Evolutionary conservation across 2,113 vertebrate genomes (phyloP).

Genomic region (Malurus alboscapulatus): DNA sequence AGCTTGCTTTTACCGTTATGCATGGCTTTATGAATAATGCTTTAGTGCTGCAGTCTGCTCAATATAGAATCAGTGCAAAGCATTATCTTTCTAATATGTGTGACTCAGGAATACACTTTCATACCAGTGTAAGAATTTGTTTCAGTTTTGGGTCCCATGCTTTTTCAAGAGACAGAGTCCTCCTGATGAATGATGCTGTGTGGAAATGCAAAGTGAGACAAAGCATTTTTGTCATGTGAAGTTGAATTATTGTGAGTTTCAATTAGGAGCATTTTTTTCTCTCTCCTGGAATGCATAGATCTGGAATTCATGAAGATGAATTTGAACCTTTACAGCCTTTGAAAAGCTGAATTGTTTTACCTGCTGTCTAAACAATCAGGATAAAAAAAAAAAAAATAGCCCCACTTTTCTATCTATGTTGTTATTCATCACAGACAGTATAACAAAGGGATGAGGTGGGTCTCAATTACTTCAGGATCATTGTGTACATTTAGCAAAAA

Average conservation of each 20-base stretch:
- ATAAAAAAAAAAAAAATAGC: not conserved
- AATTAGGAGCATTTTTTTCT: not conserved
- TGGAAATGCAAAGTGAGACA: not conserved
- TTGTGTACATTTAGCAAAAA: slow-evolving; percentile 33
- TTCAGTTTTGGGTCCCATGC: slow-evolving; percentile 1
- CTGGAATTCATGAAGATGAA: slow-evolving; percentile 10
- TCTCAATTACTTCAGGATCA: not conserved
- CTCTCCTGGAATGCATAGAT: not conserved
- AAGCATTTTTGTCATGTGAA: not conserved
- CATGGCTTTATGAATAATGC: slow-evolving; percentile 26
- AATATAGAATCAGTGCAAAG: not conserved
- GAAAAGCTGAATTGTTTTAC: slow-evolving; percentile 19
- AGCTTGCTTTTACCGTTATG: slow-evolving; percentile 49
- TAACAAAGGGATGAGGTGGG: not conserved
- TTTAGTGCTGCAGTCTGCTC: not conserved
- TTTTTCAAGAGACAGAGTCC: slow-evolving; percentile 7
- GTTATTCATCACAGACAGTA: not conserved
- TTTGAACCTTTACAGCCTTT: not conserved
- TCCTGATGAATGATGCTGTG: not conserved
- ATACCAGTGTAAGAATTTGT: not conserved
- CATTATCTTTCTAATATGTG: not conserved
- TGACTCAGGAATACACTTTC: slow-evolving; percentile 20
- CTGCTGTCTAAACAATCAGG: not conserved
- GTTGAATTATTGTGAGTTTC: not conserved
- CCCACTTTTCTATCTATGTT: not conserved